These are phyloP conservation scores for Brachionichthys hirsutus DNA, from an alignment of 2,113 vertebrate species.

Conservation along the genomic window DNA sequence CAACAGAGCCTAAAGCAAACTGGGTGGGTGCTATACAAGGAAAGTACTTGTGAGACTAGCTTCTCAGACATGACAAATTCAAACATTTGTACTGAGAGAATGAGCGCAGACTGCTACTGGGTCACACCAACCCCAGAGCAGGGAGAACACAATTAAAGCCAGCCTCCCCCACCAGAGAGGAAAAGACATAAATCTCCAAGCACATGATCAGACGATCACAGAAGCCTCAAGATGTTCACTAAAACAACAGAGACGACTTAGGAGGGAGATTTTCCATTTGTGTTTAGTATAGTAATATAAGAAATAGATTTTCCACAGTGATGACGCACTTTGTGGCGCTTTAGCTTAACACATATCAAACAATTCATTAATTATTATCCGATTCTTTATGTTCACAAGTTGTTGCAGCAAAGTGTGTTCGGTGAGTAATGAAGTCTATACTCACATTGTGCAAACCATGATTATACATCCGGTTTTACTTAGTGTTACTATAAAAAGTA, in stretches of 20 bases:
- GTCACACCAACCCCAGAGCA: conserved; percentile 76
- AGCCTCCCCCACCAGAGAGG: conserved; percentile 53
- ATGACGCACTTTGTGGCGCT: too few relatives aligned
- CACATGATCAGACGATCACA: conserved; percentile 50
- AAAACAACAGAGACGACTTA: conserved; percentile 27
- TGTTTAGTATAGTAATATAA: background rate
- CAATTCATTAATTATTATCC: too few relatives aligned
- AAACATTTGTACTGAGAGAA: conserved; percentile 65
- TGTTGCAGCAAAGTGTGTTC: too few relatives aligned
- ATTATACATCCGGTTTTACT: too few relatives aligned
- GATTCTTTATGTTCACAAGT: too few relatives aligned
- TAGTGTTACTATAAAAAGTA: too few relatives aligned
- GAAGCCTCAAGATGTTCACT: conserved; percentile 30
- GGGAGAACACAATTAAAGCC: conserved; percentile 67
- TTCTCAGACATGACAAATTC: conserved; percentile 58
- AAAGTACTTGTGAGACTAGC: conserved; percentile 38
- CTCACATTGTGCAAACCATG: too few relatives aligned
- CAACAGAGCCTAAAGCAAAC: conserved; percentile 7
- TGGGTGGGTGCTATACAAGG: conserved; percentile 23
- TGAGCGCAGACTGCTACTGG: conserved; percentile 53
- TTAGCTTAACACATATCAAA: too few relatives aligned
- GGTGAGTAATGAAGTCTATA: too few relatives aligned
- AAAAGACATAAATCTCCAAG: conserved; percentile 65
- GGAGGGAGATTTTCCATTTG: conserved; percentile 1
- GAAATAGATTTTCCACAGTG: background rate